Evolutionary conservation across 1,140 invertebrate genomes (phyloP).

Genomic region (Tribolium madens): DNA sequence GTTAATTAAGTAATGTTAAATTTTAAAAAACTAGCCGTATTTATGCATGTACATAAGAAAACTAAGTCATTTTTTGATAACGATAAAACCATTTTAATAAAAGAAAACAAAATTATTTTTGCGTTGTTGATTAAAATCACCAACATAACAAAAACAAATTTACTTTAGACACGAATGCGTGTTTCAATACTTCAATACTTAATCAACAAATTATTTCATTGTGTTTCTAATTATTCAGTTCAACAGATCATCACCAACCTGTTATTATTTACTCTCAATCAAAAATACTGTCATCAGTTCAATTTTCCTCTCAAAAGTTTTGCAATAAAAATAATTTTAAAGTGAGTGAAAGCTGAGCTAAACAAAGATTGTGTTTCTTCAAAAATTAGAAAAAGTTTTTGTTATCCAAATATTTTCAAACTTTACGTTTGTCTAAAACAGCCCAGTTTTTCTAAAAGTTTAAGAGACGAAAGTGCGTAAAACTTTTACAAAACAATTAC

Average conservation of each 20-base stretch:
- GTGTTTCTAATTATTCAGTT: neutral
- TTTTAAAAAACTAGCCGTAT: neutral
- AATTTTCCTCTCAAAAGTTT: neutral
- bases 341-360: no score
- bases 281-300: neutral
- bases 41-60: neutral
- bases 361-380: neutral
- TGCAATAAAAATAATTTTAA: no score
- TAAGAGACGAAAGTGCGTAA: slow-evolving; percentile 20
- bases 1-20: neutral
- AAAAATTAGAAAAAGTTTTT: slow-evolving; percentile 24
- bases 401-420: slow-evolving; percentile 8
- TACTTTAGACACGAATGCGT: neutral
- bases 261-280: neutral
- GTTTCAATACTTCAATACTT: neutral
- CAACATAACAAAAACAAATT: neutral
- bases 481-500: slow-evolving; percentile 25
- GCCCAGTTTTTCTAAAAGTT: slow-evolving; percentile 2
- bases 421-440: slow-evolving; percentile 10
- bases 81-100: no score
- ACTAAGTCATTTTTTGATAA: neutral
- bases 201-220: neutral
- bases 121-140: neutral
- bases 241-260: neutral
- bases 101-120: no score